Conservation (phyloP, 2,113 vertebrate species). For the Pseudorectes ferrugineus region DNA sequence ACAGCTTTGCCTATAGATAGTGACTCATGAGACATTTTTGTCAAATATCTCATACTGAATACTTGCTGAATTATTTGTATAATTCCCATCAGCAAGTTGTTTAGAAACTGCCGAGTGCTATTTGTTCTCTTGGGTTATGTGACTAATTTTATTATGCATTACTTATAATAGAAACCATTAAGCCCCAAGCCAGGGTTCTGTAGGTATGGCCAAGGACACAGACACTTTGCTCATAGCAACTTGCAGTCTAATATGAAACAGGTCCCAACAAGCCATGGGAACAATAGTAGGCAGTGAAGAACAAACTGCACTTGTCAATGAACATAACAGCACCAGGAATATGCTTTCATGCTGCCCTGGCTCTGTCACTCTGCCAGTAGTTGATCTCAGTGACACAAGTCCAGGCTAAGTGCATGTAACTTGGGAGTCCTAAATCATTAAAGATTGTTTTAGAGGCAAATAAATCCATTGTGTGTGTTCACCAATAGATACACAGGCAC, state of each 20-base stretch:
- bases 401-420: neutral
- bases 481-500: rapidly evolving
- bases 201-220: neutral
- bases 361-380: neutral
- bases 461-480: neutral
- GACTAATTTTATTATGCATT: neutral
- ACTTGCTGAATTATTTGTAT: neutral
- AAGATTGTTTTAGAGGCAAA: neutral
- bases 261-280: neutral
- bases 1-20: neutral
- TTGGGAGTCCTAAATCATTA: neutral
- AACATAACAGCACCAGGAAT: neutral
- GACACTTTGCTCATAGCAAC: neutral
- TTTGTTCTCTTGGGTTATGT: neutral
- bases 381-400: neutral
- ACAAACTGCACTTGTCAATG: neutral
- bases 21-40: neutral
- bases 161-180: neutral
- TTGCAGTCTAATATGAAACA: neutral
- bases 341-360: neutral
- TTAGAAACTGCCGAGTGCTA: neutral
- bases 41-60: neutral
- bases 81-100: neutral
- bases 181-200: neutral
- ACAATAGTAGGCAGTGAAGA: neutral